Percentiles rank a stretch among this genome's conserved stretches.
Conservation (phyloP, 2,797 vertebrate genomes). For the Anniella stebbinsi region DNA sequence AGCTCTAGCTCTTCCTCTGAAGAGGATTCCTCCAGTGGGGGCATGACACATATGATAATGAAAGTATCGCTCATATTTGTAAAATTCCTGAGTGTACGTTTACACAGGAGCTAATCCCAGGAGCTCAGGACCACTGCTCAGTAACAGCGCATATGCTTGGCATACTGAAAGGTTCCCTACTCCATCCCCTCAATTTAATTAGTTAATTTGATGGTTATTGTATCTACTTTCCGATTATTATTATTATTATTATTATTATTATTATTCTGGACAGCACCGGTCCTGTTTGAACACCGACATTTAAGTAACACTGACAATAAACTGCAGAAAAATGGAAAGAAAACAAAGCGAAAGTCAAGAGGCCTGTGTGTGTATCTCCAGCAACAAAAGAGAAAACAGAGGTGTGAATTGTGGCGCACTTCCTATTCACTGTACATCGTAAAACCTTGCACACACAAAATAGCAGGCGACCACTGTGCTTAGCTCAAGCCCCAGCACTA, state of each 20-base stretch:
- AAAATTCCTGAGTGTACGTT: fast-evolving
- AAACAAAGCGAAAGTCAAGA: slow-evolving; percentile 57
- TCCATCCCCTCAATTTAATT: neutral
- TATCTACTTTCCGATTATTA: slow-evolving; percentile 33
- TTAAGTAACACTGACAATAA: slow-evolving; percentile 64
- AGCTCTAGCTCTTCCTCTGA: too few relatives aligned
- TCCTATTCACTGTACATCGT: slow-evolving; percentile 63
- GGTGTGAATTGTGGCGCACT: slow-evolving; percentile 51
- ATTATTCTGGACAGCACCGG: slow-evolving; percentile 46
- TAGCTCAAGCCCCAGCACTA: neutral
- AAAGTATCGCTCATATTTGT: neutral
- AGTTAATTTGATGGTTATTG: neutral
- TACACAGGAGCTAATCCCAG: neutral
- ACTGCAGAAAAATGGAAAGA: slow-evolving; percentile 57
- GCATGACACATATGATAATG: too few relatives aligned
- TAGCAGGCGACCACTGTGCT: neutral
- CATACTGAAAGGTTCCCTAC: neutral
- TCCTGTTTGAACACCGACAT: slow-evolving; percentile 40
- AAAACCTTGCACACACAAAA: slow-evolving; percentile 53
- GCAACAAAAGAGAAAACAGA: slow-evolving; percentile 52
- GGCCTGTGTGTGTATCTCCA: slow-evolving; percentile 51
- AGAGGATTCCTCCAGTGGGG: too few relatives aligned
- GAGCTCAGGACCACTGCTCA: neutral
- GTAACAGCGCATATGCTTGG: neutral
- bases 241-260: neutral